phyloP scores from a whole-genome alignment of 1,140 invertebrate genomes.

The Mercenaria mercenaria region DNA sequence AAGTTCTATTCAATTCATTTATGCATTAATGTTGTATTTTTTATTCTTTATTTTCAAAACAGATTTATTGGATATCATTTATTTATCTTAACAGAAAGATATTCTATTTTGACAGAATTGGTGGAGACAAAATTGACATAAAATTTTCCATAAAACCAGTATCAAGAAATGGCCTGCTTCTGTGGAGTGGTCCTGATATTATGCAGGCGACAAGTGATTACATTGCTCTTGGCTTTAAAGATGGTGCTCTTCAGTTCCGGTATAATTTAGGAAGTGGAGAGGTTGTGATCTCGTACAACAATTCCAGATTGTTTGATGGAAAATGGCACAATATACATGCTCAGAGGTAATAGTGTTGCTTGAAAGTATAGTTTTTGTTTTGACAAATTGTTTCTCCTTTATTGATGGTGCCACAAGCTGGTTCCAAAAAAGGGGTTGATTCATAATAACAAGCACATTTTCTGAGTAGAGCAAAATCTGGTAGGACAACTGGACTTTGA shows the following conservation, averaged over 20 bases:
- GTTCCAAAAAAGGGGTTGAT: too few species aligned
- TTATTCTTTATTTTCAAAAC: too few species aligned
- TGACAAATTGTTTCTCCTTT: neutral
- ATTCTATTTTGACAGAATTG: conserved; percentile 88
- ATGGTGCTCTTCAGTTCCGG: conserved; percentile 89
- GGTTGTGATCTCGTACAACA: conserved; percentile 91
- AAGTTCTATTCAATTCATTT: too few species aligned
- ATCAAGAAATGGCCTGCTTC: conserved; percentile 91
- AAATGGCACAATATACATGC: conserved; percentile 96
- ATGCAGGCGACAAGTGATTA: conserved; percentile 88
- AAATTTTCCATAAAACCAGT: conserved; percentile 92
- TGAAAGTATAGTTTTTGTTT: neutral
- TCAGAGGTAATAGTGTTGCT: conserved; percentile 90
- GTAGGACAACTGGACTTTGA: too few species aligned
- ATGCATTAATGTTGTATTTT: too few species aligned
- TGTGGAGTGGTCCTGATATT: conserved; percentile 94
- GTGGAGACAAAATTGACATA: conserved; percentile 92
- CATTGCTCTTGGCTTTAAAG: conserved; percentile 93
- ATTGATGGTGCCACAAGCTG: neutral
- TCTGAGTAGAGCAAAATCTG: too few species aligned
- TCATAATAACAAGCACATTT: too few species aligned
- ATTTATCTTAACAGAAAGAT: too few species aligned
- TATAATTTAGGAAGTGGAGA: conserved; percentile 92
- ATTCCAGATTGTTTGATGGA: conserved; percentile 95
- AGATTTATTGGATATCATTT: too few species aligned